Percentiles rank a stretch among this genome's conserved stretches.
phyloP scores from a whole-genome alignment of 2,113 vertebrate genomes.

The Clarias gariepinus region DNA sequence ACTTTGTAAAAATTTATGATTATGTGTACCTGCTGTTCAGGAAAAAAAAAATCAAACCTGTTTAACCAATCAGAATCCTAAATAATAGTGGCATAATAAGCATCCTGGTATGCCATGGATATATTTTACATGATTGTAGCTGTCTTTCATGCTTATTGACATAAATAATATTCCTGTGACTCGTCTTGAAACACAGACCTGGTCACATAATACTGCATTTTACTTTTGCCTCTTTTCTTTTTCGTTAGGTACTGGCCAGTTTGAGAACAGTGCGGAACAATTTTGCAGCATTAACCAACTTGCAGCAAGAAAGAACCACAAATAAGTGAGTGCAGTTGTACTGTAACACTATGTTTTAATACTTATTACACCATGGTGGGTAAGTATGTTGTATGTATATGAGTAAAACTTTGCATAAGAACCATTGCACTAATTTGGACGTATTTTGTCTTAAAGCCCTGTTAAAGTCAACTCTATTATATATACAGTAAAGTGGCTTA shows the following conservation, averaged over 20 bases:
- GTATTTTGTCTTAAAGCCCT: not conserved
- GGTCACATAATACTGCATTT: not conserved
- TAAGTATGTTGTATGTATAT: not conserved
- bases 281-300: constrained; percentile 86
- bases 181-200: not conserved
- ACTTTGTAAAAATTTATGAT: not conserved
- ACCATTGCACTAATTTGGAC: not conserved
- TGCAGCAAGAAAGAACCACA: constrained; percentile 85
- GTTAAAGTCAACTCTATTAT: not conserved
- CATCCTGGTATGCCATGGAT: not conserved
- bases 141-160: not conserved
- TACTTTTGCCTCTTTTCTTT: not conserved
- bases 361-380: not conserved
- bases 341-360: not conserved
- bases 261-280: constrained; percentile 87
- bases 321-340: constrained; percentile 80
- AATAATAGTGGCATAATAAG: no score
- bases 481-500: not conserved
- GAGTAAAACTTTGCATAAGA: not conserved
- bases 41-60: not conserved
- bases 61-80: not conserved
- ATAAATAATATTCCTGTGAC: not conserved
- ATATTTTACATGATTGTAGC: not conserved
- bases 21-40: not conserved
- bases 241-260: constrained; percentile 84